Base-by-base conservation (phyloP, 2,888 invertebrate genomes). In the Nematopogon swammerdamellus region DNA sequence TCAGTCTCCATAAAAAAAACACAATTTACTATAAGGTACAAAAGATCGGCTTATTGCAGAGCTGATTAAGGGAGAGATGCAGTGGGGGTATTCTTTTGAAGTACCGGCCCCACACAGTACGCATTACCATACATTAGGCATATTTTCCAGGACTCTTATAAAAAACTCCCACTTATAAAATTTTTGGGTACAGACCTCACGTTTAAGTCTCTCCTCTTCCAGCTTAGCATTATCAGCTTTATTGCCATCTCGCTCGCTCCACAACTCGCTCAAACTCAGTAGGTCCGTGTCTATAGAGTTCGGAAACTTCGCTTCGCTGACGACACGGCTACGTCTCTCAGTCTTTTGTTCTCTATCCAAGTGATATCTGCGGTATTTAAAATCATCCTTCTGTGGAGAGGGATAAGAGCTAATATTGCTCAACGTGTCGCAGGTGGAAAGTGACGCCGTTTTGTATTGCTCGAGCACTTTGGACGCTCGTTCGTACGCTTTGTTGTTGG, bases 171-270 rank as follows among this genome's bases (percentile, higher is more conserved):
- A n/a, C n/a, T n/a, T 25, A 25, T 25, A 25, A 8, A 4, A 6
- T 6, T 8, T 6, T 25, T 25, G 25, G 25, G 49, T 47, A 59
- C 71, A 66, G 74, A 91, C 91, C 79, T 90, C 86, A 60, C 92
- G 77, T 52, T 90, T 82, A 42, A 89, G 71, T 60, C 85, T 85
- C 63, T 92, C 92, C 64, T 92, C 92, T 62, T 91, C 88, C 2
- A 91, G 67, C 60, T 85, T 85, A 29, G 72, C 63, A 50, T 58
- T 59, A 36, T 64, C 60, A 2, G 65, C 58, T 49, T 66, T 72
- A 2, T 76, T 50, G 64, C 74, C 51, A 63, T 68, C 55, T 61
- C 80, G 59, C 64, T 77, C 53, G 36, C 81, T 84, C 88, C 88
- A 88, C 49, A 88, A 71, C 58, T 87, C 85, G 44, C 85, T 83